Percentiles rank a stretch among this genome's conserved stretches.
Evolutionary conservation across 2,888 invertebrate genomes (phyloP).

Genomic region (Yponomeuta cagnagella): DNA sequence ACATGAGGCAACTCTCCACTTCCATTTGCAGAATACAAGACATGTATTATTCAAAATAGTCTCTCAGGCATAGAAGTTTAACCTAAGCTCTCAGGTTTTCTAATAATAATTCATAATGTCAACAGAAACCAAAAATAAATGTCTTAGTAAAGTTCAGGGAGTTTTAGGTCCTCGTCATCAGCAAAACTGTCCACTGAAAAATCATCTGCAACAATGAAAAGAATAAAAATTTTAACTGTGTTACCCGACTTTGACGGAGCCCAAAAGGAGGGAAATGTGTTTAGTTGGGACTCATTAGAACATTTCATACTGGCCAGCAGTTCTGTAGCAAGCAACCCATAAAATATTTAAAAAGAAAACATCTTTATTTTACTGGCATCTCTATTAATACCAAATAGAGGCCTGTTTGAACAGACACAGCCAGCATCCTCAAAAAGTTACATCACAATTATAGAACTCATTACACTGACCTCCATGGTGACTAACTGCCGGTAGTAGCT

Average conservation of each 20-base stretch:
- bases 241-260: no score
- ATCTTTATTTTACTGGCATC: neutral
- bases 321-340: neutral
- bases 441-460: no score
- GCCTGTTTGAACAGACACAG: no score
- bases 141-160: slow-evolving; percentile 47
- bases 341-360: neutral
- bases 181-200: slow-evolving; percentile 49
- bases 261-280: no score
- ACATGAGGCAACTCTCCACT: no score
- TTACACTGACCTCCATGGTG: no score
- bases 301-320: neutral
- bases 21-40: no score
- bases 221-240: neutral
- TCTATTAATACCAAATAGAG: neutral
- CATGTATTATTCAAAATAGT: neutral
- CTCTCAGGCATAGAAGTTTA: neutral
- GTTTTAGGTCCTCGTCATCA: slow-evolving; percentile 44
- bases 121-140: neutral
- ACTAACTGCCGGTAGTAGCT: neutral
- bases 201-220: slow-evolving; percentile 49
- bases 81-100: neutral
- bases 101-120: slow-evolving; percentile 1
- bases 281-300: no score
- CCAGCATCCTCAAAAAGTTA: no score